Evolutionary conservation across 2,113 vertebrate species (phyloP).

Genomic region (Tor tambroides): DNA sequence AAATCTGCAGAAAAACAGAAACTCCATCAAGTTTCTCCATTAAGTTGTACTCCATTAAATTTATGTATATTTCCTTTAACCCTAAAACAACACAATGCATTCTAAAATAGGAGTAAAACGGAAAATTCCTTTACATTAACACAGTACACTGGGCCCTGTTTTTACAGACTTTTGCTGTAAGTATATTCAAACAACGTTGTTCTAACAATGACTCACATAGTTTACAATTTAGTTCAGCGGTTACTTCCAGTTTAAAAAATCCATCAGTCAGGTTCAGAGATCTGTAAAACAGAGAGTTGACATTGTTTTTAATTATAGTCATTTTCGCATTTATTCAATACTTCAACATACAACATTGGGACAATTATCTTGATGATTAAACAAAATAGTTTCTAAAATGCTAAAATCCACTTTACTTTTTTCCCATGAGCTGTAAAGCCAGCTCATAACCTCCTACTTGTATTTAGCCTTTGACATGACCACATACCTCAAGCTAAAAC

Average conservation of each 20-base stretch:
- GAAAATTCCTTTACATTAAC: background rate
- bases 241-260: background rate
- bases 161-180: background rate
- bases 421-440: slow-evolving; percentile 27
- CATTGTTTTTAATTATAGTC: background rate
- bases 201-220: background rate
- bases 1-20: background rate
- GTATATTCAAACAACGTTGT: background rate
- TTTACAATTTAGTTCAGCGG: background rate
- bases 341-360: background rate
- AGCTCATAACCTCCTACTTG: background rate
- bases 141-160: background rate
- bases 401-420: background rate
- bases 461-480: slow-evolving; percentile 62
- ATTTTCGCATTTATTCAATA: background rate
- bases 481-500: slow-evolving; percentile 63
- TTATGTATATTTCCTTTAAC: background rate
- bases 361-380: background rate
- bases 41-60: background rate
- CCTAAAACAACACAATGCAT: background rate
- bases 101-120: background rate
- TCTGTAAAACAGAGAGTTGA: slow-evolving; percentile 21
- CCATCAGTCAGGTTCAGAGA: slow-evolving; percentile 16
- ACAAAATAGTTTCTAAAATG: background rate
- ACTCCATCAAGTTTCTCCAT: background rate